Evolutionary conservation across 2,113 vertebrate genomes (phyloP), one percentile per base, ranked within the genome.

Genomic region (Cygnus buccinator): DNA sequence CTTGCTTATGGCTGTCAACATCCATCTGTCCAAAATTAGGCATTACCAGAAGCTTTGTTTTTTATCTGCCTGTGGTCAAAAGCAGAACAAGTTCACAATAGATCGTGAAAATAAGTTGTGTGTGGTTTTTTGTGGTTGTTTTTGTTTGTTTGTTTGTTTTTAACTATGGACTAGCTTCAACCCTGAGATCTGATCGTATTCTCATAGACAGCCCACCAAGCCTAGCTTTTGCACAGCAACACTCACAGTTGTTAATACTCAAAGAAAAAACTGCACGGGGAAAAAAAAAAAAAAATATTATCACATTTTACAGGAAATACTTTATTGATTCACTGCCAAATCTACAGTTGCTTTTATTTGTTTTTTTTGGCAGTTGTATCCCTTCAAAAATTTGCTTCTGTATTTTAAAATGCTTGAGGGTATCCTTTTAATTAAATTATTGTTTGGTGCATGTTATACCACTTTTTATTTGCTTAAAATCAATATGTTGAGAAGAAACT

Each of bases 361-460:
- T 62, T 93, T 89, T 22, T 88, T 95, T 93, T 94, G 88, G 85
- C 79, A 88, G 79, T 77, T 68, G 15, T 31, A 86, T 13, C 11
- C 26, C 33, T 94, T 88, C 26, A 96, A 72, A 96, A 90, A 61
- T 57, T 94, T 96, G 46, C 76, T 96, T 94, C 95, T 93, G 48
- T 92, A 72, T 90, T 96, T 93, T 68, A 95, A 93, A 90, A 81
- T 65, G 48, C 33, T 96, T 65, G 80, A 87, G 83, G 94, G 70
- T 68, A 92, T 89, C 26, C 54, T 93, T 94, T 94, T 88, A 95
- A 88, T 93, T 90, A 94, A 94, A 92, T 31, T 88, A 37, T 37
- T 91, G 31, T 84, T 94, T 92, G 17, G 12, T 84, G 16, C 54
- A 92, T 58, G 25, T 6, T 74, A 67, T 87, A 50, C 12, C 29